Evolutionary conservation across 2,888 invertebrate genomes (phyloP), one percentile per base, ranked within the genome.

Genomic region (Morpho helenor): DNA sequence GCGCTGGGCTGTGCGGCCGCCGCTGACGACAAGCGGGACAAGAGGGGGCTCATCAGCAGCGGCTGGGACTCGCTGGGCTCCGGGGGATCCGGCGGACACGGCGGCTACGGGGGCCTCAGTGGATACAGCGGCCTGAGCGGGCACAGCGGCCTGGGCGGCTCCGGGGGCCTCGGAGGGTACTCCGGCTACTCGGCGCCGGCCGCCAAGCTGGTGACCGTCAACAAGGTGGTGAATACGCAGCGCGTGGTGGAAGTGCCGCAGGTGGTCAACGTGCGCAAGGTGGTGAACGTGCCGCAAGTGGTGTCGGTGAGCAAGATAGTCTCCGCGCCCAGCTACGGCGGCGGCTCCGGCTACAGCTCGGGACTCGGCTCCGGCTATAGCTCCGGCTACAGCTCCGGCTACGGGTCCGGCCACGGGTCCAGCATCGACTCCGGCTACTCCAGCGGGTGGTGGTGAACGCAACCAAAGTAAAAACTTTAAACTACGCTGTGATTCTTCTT

Each of bases 261-360:
- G 59, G 74, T 77, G 8, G 70, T 80, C 45, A 66, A 68, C 44
- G 77, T 79, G 9, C 77, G 72, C 62, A 82, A 78, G 62, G 68
- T 79, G 42, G 75, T 84, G 63, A 72, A 75, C 53, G 77, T 77
- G 60, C 80, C 77, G 10, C 75, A 77, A 68, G 79, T 79, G 62
- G 75, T 82, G 66, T 73, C 82, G 56, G 80, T 82, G 57, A 84
- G 83, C 68, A 70, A 73, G 64, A 74, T 80, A 50, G 77, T 84
- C 55, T 71, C 82, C 48, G 69, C 74, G 31, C 69, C 73, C 56
- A 65, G 67, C 55, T 57, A 55, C 23, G 43, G 43, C 49, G 57
- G 68, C 76, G 53, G 68, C 63, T 42, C 57, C 54, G 53, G 44
- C 63, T 45, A 44, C 52, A 67, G 64, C 57, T 68, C 31, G 31